Conservation (phyloP, 2,888 invertebrate species). For the Eurois occulta region DNA sequence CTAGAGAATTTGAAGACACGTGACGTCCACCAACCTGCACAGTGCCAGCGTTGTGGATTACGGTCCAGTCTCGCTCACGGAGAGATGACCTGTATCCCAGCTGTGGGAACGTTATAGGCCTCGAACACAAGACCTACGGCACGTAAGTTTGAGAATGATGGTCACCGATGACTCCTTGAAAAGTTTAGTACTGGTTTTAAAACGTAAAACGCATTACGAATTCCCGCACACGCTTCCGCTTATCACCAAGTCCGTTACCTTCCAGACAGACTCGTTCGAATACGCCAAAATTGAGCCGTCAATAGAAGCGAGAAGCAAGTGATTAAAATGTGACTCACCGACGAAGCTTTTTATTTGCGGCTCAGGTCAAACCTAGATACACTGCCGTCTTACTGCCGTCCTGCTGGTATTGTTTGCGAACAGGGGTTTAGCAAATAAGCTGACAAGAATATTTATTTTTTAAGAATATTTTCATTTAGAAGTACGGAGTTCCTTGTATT, state of each 20-base stretch:
- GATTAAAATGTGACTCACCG: slow-evolving; percentile 73
- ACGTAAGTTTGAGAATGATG: not conserved
- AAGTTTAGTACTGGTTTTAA: not conserved
- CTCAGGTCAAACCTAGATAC: slow-evolving; percentile 64
- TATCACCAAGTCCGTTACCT: slow-evolving; percentile 25
- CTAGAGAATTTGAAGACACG: not conserved
- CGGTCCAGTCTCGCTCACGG: not conserved
- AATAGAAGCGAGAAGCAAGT: slow-evolving; percentile 69
- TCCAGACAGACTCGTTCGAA: slow-evolving; percentile 60
- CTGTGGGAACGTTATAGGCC: not conserved
- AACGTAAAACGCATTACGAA: not conserved
- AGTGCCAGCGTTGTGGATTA: not conserved
- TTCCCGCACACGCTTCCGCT: not conserved
- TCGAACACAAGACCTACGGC: not conserved
- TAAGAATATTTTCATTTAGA: slow-evolving; percentile 40
- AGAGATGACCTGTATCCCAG: not conserved
- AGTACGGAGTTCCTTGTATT: slow-evolving; percentile 17
- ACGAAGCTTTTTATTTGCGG: slow-evolving; percentile 62
- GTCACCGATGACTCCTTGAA: not conserved
- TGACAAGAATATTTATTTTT: slow-evolving; percentile 1
- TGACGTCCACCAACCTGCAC: not conserved
- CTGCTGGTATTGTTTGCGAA: slow-evolving; percentile 54
- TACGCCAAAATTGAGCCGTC: slow-evolving; percentile 75
- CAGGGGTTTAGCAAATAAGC: slow-evolving; percentile 63
- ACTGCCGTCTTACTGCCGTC: slow-evolving; percentile 34